phyloP scores from a whole-genome alignment of 2,888 invertebrate species.

The Rutpela maculata region DNA sequence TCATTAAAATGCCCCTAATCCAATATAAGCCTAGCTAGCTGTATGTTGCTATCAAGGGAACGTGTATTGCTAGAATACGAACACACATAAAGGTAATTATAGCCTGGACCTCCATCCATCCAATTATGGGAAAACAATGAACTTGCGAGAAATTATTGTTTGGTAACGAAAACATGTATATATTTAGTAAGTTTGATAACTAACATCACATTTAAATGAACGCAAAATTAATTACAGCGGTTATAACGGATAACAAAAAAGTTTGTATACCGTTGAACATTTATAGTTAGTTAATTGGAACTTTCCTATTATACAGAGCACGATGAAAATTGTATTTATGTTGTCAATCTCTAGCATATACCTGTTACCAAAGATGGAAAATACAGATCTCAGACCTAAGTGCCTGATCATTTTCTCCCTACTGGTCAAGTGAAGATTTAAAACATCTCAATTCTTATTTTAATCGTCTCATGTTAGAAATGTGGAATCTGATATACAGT shows the following conservation, averaged over 20 bases:
- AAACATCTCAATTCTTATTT: too few relatives aligned
- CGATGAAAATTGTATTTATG: too few relatives aligned
- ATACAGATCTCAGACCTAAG: too few relatives aligned
- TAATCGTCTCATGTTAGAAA: too few relatives aligned
- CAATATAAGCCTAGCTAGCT: not conserved
- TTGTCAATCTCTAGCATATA: too few relatives aligned
- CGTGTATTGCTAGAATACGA: not conserved
- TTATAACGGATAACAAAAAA: not conserved
- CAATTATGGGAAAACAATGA: conserved; percentile 19
- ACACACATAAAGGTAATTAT: conserved; percentile 14
- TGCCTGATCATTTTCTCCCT: too few relatives aligned
- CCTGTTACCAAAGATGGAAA: too few relatives aligned
- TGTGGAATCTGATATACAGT: too few relatives aligned
- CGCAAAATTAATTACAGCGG: not conserved
- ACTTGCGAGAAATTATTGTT: conserved; percentile 11
- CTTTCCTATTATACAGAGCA: not conserved
- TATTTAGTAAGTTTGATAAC: not conserved
- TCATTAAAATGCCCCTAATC: not conserved
- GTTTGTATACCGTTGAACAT: not conserved
- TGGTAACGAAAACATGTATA: conserved; percentile 8
- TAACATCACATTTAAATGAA: conserved; percentile 5
- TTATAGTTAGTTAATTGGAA: not conserved
- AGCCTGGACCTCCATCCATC: not conserved
- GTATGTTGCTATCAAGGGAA: not conserved
- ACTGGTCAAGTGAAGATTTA: too few relatives aligned